Evolutionary conservation across 2,797 vertebrate genomes (phyloP).

Genomic region (Trematomus bernacchii): DNA sequence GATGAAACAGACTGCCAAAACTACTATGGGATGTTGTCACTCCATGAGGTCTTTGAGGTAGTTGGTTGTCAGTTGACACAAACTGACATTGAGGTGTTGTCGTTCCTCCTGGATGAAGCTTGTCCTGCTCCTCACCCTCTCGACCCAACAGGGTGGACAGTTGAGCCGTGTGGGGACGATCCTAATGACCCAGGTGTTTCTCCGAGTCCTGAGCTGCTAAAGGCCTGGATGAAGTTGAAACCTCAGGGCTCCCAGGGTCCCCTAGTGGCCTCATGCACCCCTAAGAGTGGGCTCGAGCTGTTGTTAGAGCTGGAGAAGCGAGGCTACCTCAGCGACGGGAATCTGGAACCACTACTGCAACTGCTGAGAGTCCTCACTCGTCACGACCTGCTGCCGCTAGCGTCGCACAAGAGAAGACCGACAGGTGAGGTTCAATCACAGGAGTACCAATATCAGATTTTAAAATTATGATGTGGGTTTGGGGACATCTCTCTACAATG

Average conservation of each 20-base stretch:
- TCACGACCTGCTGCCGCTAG: conserved; percentile 91
- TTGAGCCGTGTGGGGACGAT: conserved; percentile 63
- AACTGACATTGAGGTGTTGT: conserved; percentile 89
- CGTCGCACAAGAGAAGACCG: conserved; percentile 88
- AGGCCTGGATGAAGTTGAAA: conserved; percentile 80
- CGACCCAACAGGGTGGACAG: conserved; percentile 84
- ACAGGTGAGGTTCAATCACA: conserved; percentile 83
- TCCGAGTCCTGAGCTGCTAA: conserved; percentile 77
- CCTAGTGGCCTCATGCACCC: conserved; percentile 63
- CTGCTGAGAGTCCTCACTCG: conserved; percentile 91
- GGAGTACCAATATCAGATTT: background rate
- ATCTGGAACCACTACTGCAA: conserved; percentile 88
- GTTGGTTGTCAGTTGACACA: conserved; percentile 92
- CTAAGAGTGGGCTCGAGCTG: conserved; percentile 88
- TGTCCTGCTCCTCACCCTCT: conserved; percentile 83
- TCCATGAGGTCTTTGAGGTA: conserved; percentile 92
- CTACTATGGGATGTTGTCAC: conserved; percentile 92
- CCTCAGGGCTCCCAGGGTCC: conserved; percentile 49
- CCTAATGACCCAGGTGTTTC: conserved; percentile 49
- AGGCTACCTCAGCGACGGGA: conserved; percentile 89
- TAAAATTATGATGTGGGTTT: background rate
- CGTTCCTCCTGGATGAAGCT: conserved; percentile 90
- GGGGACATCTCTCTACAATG: background rate
- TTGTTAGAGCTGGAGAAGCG: conserved; percentile 90
- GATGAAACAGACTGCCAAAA: conserved; percentile 91